phyloP scores from a whole-genome alignment of 2,888 invertebrate genomes.

The Plebejus argus region DNA sequence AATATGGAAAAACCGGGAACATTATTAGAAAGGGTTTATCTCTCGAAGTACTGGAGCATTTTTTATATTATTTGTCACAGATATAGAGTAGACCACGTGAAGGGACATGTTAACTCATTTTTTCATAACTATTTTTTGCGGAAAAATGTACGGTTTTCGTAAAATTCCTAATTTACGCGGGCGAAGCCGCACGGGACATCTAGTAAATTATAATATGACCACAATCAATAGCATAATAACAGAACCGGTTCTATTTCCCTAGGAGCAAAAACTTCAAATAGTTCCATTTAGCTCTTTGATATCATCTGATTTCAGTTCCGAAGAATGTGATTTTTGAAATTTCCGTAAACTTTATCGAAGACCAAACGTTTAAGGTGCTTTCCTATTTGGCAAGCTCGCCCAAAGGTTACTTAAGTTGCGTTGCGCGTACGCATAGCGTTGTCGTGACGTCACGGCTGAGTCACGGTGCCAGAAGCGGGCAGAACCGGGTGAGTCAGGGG shows the following conservation, averaged over 20 bases:
- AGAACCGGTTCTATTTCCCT: neutral
- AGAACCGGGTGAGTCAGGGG: conserved; percentile 26
- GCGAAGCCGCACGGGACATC: too few species aligned
- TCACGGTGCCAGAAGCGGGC: conserved; percentile 25
- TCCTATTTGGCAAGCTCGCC: neutral
- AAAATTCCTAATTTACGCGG: too few species aligned
- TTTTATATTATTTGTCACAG: too few species aligned
- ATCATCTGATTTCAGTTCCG: neutral
- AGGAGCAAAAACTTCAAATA: neutral
- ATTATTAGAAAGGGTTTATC: too few species aligned
- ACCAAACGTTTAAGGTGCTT: neutral
- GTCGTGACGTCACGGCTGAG: conserved; percentile 35
- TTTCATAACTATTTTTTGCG: too few species aligned
- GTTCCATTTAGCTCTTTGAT: neutral
- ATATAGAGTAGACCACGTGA: too few species aligned
- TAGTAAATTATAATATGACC: too few species aligned
- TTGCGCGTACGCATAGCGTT: conserved; percentile 34
- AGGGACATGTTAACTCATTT: too few species aligned
- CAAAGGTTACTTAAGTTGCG: conserved; percentile 21
- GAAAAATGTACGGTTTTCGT: too few species aligned
- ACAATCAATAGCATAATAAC: neutral
- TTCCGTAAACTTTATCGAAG: neutral
- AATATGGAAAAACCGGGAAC: too few species aligned
- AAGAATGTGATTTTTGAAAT: neutral
- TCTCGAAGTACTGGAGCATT: too few species aligned